Conservation (phyloP, 1,140 invertebrate genomes). For the Lordiphosa clarofinis region DNA sequence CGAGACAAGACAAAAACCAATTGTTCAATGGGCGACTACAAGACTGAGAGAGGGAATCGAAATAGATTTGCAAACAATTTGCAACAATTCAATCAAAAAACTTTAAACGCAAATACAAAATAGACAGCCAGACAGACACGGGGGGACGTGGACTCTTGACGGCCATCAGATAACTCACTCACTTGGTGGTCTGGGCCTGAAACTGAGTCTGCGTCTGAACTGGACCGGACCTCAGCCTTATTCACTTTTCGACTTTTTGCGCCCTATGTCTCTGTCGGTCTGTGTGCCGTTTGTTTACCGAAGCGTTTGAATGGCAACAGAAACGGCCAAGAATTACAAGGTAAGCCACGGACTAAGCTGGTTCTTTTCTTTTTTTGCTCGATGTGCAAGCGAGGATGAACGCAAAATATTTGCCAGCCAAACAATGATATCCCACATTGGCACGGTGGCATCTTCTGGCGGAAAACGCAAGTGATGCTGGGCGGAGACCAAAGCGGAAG, state of each 20-base stretch:
- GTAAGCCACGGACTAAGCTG: slow-evolving; percentile 39
- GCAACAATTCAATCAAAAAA: slow-evolving; percentile 78
- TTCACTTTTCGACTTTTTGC: slow-evolving; percentile 57
- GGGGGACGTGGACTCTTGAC: slow-evolving; percentile 34
- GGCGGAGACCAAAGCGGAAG: slow-evolving; percentile 40
- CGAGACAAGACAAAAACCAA: slow-evolving; percentile 71
- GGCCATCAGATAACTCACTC: slow-evolving; percentile 76
- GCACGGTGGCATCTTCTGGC: slow-evolving; percentile 22
- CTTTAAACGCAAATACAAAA: slow-evolving; percentile 76
- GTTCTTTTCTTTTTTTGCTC: slow-evolving; percentile 20
- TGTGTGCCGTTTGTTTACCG: slow-evolving; percentile 58
- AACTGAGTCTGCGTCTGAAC: slow-evolving; percentile 10
- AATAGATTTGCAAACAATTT: slow-evolving; percentile 78
- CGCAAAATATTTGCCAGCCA: slow-evolving; percentile 69
- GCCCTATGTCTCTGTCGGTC: slow-evolving; percentile 45
- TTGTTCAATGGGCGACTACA: slow-evolving; percentile 56
- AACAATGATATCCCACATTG: slow-evolving; percentile 71
- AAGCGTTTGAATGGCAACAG: slow-evolving; percentile 68
- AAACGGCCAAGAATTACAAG: slow-evolving; percentile 67
- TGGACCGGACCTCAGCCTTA: slow-evolving; percentile 15
- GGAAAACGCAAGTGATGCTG: slow-evolving; percentile 70
- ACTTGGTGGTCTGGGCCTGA: slow-evolving; percentile 60
- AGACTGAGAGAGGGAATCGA: slow-evolving; percentile 28
- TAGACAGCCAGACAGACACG: slow-evolving; percentile 28
- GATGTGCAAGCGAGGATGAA: slow-evolving; percentile 41